Conservation (phyloP, 2,113 vertebrate species). For the Grantiella picta region DNA sequence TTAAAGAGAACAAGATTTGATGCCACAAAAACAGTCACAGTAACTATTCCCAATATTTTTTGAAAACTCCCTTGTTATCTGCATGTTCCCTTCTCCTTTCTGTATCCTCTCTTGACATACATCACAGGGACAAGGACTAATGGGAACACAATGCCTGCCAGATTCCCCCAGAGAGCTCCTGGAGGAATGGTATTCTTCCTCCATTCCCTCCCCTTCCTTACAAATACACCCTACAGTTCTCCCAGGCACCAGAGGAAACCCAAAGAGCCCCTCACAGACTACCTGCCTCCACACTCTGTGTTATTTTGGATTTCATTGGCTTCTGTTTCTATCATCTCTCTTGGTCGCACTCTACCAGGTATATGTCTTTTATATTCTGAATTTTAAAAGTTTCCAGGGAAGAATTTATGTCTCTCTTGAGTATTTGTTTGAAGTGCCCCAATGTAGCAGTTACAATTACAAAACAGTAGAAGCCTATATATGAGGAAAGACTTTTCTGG, state of each 20-base stretch:
- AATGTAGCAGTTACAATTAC: neutral
- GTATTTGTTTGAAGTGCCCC: neutral
- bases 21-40: neutral
- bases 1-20: neutral
- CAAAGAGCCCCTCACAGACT: neutral
- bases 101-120: neutral
- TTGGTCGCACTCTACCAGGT: neutral
- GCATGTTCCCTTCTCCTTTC: neutral
- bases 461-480: neutral
- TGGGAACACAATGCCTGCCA: neutral
- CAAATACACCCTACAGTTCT: neutral
- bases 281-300: neutral
- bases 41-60: neutral
- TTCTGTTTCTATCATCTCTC: neutral
- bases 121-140: neutral
- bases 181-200: neutral
- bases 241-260: neutral
- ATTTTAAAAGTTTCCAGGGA: neutral
- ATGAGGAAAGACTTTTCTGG: neutral
- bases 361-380: neutral
- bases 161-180: neutral
- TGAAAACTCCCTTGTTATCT: neutral
- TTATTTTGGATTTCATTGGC: neutral
- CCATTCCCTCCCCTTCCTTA: neutral
- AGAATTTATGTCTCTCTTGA: neutral